Percentiles rank a stretch among this genome's conserved stretches.
Conservation (phyloP, 2,113 vertebrate species). For the Thomomys bottae region DNA sequence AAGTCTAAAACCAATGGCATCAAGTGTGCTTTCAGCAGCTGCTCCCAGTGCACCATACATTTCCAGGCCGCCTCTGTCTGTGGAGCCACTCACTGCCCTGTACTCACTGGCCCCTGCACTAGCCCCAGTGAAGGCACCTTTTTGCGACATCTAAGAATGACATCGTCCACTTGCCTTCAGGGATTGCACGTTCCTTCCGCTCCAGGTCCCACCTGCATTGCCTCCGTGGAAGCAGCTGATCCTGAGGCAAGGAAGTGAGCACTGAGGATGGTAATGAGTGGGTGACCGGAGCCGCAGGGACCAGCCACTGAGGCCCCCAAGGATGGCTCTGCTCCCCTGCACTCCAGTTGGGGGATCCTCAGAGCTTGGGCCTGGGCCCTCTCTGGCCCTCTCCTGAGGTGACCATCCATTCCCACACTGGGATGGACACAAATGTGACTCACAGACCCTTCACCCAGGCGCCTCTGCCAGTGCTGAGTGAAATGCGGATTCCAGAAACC, state of each 20-base stretch:
- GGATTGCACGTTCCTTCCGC: not conserved
- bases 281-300: no score
- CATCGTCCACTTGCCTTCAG: not conserved
- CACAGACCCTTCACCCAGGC: not conserved
- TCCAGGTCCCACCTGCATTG: not conserved
- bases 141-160: not conserved
- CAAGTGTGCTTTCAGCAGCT: not conserved
- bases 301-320: no score
- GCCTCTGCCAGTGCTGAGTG: not conserved
- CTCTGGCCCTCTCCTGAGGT: not conserved
- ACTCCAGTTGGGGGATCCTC: not conserved
- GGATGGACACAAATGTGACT: not conserved
- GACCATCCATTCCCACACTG: not conserved
- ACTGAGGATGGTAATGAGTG: not conserved
- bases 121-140: not conserved
- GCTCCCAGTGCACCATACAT: not conserved
- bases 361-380: not conserved
- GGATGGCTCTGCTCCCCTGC: no score
- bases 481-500: conserved; percentile 22
- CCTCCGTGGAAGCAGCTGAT: not conserved
- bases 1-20: conserved; percentile 15
- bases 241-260: not conserved
- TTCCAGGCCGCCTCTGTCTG: not conserved
- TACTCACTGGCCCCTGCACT: not conserved
- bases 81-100: not conserved